Evolutionary conservation across 2,797 vertebrate genomes (phyloP).

Genomic region (Hydrolagus colliei): DNA sequence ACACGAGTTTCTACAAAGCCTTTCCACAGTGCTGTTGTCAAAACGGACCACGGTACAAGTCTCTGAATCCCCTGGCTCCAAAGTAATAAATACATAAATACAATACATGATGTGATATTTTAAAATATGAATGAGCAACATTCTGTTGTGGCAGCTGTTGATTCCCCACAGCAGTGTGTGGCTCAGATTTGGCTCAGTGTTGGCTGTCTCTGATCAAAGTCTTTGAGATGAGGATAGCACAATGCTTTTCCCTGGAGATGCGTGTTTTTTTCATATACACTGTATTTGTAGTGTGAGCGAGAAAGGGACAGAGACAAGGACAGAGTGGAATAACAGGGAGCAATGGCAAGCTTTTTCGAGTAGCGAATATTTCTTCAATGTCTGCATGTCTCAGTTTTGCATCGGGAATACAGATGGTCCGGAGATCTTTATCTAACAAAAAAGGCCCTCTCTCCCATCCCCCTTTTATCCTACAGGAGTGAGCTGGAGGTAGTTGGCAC

Average conservation of each 20-base stretch:
- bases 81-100: conserved; percentile 9
- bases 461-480: no score
- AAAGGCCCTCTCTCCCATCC: no score
- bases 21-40: conserved; percentile 16
- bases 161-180: not conserved
- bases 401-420: no score
- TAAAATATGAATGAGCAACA: conserved; percentile 25
- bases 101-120: conserved; percentile 8
- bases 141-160: conserved; percentile 7
- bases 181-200: no score
- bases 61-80: conserved; percentile 3
- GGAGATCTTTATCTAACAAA: no score
- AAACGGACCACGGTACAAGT: not conserved
- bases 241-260: not conserved
- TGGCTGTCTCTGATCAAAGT: conserved; percentile 6
- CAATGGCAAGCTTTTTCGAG: not conserved
- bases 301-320: not conserved
- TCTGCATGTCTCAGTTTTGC: no score
- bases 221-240: not conserved
- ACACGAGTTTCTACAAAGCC: not conserved
- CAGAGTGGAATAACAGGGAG: not conserved
- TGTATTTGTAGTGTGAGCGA: no score
- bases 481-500: no score
- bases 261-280: not conserved
- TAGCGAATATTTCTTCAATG: no score